phyloP scores from a whole-genome alignment of 2,113 vertebrate genomes.

The Falco punctatus region DNA sequence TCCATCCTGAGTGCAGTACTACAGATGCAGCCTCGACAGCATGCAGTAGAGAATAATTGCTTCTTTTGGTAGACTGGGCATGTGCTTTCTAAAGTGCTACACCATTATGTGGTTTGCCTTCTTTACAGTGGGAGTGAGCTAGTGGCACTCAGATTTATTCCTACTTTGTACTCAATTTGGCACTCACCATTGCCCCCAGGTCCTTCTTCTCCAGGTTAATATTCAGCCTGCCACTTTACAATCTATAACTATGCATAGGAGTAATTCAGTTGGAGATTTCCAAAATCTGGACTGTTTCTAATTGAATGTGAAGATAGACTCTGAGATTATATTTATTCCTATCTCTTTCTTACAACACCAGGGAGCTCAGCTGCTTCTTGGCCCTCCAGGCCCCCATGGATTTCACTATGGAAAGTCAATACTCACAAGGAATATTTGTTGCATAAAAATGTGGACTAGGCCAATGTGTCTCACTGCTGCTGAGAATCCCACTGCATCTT shows the following conservation, averaged over 20 bases:
- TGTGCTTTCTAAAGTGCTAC: neutral
- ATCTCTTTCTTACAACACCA: neutral
- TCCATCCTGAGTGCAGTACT: neutral
- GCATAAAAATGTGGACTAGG: neutral
- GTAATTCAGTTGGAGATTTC: neutral
- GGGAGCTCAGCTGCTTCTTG: neutral
- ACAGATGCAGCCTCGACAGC: neutral
- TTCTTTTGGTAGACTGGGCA: neutral
- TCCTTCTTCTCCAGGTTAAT: neutral
- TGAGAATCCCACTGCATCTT: neutral
- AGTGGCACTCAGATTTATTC: neutral
- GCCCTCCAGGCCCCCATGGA: fast-evolving
- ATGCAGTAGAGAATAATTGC: neutral
- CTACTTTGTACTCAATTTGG: neutral
- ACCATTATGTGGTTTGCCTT: neutral
- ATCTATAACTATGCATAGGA: fast-evolving
- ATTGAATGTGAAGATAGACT: neutral
- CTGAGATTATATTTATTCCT: neutral
- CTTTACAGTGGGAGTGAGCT: neutral
- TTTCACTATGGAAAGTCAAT: neutral
- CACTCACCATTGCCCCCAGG: fast-evolving
- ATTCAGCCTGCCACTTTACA: neutral
- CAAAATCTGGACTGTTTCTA: neutral
- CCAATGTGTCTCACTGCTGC: neutral
- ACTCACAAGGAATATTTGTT: neutral